These are phyloP conservation scores for Leptestheria dahalacensis DNA, from an alignment of 1,140 invertebrate genomes.

Conservation along the genomic window DNA sequence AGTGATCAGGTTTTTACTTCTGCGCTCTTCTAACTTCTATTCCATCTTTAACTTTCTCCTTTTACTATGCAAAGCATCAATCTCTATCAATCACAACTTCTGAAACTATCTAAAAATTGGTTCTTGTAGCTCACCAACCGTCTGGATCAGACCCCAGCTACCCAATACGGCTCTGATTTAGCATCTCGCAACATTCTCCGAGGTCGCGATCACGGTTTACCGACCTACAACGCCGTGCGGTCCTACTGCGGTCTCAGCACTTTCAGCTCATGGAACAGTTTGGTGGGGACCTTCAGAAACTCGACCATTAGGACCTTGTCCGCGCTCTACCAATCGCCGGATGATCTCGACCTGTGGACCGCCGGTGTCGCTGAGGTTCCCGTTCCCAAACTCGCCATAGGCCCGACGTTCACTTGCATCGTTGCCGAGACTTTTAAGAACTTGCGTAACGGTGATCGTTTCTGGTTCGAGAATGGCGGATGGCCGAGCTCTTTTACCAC, in stretches of 20 bases:
- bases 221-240: not conserved
- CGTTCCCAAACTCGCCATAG: not conserved
- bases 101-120: too few species aligned
- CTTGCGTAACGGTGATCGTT: not conserved
- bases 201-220: not conserved
- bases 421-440: not conserved
- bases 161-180: not conserved
- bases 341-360: not conserved
- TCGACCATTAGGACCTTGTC: not conserved
- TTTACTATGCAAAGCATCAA: too few species aligned
- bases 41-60: too few species aligned
- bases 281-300: not conserved
- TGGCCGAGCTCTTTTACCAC: not conserved
- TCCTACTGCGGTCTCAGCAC: not conserved
- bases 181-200: not conserved
- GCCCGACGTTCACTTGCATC: not conserved
- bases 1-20: constrained; percentile 14
- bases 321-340: not conserved
- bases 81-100: too few species aligned
- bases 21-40: too few species aligned
- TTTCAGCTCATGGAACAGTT: not conserved
- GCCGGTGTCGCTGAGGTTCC: not conserved
- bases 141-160: not conserved
- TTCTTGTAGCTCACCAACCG: not conserved
- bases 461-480: not conserved